Percentiles rank a stretch among this genome's conserved stretches.
phyloP scores from a whole-genome alignment of 2,888 invertebrate genomes.

The Nipponacmea schrenckii region DNA sequence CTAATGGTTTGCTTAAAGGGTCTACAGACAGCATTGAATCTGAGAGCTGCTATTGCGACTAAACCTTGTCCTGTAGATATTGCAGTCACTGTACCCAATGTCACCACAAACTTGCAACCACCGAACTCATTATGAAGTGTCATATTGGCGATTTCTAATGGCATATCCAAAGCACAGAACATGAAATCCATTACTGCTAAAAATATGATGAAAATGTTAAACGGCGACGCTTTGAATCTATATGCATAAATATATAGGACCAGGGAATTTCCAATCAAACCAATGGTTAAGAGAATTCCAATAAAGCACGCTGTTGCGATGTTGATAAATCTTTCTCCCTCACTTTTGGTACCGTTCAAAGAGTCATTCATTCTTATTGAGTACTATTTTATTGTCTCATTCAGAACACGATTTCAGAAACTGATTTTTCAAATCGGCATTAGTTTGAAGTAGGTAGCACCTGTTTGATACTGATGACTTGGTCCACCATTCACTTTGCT shows the following conservation, averaged over 20 bases:
- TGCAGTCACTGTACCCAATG: background rate
- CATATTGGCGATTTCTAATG: constrained; percentile 9
- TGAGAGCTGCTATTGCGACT: constrained; percentile 4
- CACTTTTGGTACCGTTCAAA: too few species aligned
- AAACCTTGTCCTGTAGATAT: background rate
- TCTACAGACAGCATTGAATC: constrained; percentile 4
- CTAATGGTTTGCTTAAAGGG: constrained; percentile 1
- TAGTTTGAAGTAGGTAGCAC: too few species aligned
- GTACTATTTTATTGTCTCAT: too few species aligned
- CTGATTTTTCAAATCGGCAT: too few species aligned
- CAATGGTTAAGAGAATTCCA: background rate
- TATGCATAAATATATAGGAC: background rate
- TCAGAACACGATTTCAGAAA: too few species aligned
- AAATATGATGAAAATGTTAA: constrained; percentile 11
- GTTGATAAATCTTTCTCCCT: constrained; percentile 6
- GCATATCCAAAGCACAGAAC: constrained; percentile 5
- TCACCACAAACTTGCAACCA: background rate
- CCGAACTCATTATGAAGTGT: background rate
- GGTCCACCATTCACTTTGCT: too few species aligned
- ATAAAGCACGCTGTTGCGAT: background rate
- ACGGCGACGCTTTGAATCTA: background rate
- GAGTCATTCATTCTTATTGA: too few species aligned
- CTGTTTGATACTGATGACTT: too few species aligned
- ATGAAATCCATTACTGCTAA: constrained; percentile 3
- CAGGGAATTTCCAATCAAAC: background rate